Evolutionary conservation across 2,888 invertebrate genomes (phyloP).

Genomic region (Tiliacea citrago): DNA sequence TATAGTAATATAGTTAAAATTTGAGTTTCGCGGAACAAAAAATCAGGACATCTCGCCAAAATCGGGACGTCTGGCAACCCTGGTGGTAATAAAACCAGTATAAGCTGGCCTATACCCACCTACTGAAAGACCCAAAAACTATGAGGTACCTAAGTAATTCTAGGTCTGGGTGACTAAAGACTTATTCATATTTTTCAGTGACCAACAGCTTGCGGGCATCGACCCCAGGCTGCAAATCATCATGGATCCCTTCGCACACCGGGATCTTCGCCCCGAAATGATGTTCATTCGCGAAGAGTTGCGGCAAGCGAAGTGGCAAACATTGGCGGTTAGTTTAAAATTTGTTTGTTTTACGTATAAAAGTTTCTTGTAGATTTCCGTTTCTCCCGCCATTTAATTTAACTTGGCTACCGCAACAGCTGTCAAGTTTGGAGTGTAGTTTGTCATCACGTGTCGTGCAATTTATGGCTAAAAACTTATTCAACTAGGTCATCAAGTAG

Average conservation of each 20-base stretch:
- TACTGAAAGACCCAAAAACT: neutral
- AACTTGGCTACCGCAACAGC: conserved; percentile 4
- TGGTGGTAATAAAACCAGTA: neutral
- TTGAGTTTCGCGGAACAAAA: no score
- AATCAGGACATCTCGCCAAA: no score
- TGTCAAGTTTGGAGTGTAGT: neutral
- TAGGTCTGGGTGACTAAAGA: neutral
- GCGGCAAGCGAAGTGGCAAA: conserved; percentile 85
- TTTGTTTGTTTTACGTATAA: conserved; percentile 6
- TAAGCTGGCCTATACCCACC: neutral
- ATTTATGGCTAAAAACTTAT: neutral
- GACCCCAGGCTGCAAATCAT: conserved; percentile 80
- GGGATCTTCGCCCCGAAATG: conserved; percentile 85
- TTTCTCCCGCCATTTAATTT: neutral
- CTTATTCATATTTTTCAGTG: conserved; percentile 65
- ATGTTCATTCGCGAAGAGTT: conserved; percentile 87
- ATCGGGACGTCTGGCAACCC: no score
- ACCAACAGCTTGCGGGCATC: conserved; percentile 82
- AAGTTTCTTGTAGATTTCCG: neutral
- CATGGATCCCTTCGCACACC: conserved; percentile 84
- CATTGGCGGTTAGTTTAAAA: conserved; percentile 78
- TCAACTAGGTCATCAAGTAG: neutral
- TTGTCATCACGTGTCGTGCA: neutral
- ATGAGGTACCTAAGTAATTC: neutral
- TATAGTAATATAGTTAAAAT: no score